phyloP scores from a whole-genome alignment of 2,797 vertebrate genomes.

The Rhadinocentrus ornatus region DNA sequence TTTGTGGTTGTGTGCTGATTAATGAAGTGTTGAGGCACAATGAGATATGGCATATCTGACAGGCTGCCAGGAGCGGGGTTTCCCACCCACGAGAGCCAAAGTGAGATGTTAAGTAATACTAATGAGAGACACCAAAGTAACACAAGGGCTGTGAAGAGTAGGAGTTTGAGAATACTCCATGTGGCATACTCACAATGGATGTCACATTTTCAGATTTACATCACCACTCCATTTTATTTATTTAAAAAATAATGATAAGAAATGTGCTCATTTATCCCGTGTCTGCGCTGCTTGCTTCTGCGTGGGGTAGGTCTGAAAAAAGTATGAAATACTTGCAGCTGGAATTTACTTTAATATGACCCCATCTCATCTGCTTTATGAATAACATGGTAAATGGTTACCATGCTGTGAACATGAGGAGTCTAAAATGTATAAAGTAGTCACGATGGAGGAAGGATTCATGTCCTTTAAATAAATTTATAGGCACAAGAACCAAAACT shows the following conservation, averaged over 20 bases:
- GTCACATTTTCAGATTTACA: constrained; percentile 20
- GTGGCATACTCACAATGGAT: constrained; percentile 12
- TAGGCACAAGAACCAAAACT: too few relatives aligned
- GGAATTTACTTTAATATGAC: neutral
- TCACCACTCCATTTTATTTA: neutral
- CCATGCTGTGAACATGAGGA: too few relatives aligned
- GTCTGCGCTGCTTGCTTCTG: neutral
- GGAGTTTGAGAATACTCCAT: constrained; percentile 23
- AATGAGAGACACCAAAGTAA: constrained; percentile 58
- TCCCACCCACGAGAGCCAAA: constrained; percentile 39
- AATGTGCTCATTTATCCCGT: neutral
- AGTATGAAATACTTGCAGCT: neutral
- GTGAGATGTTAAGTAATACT: constrained; percentile 67
- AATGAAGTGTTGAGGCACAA: constrained; percentile 59
- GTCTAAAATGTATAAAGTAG: too few relatives aligned
- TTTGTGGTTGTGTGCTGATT: constrained; percentile 43
- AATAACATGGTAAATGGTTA: neutral
- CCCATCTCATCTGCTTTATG: constrained; percentile 9
- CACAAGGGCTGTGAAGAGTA: constrained; percentile 38
- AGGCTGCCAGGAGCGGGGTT: constrained; percentile 47
- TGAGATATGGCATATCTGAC: constrained; percentile 52
- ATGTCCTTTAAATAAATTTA: too few relatives aligned
- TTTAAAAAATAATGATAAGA: neutral
- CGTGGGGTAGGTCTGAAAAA: neutral
- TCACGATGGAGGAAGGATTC: too few relatives aligned